Conservation (phyloP, 2,888 invertebrate genomes). For the Diaperis boleti region DNA sequence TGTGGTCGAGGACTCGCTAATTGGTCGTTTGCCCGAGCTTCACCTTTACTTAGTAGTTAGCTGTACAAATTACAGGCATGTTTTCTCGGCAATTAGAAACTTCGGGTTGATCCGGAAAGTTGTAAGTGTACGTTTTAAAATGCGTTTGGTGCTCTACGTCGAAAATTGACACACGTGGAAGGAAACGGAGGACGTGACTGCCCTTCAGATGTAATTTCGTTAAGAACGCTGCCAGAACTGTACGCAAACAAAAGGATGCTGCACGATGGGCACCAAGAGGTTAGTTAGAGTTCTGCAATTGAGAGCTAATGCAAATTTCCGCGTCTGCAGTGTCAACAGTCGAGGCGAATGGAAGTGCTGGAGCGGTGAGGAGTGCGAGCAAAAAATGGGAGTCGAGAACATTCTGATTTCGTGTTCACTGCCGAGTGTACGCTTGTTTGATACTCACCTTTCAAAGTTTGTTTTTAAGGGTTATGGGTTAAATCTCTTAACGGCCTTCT, state of each 20-base stretch:
- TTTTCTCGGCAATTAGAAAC: conserved; percentile 49
- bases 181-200: conserved; percentile 43
- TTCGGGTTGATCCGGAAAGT: conserved; percentile 41
- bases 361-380: too few species aligned
- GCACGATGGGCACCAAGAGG: conserved; percentile 12
- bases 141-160: conserved; percentile 36
- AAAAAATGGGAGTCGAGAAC: conserved; percentile 31
- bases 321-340: conserved; percentile 29
- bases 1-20: neutral
- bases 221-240: conserved; percentile 29
- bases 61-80: conserved; percentile 48
- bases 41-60: conserved; percentile 31
- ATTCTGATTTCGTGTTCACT: conserved; percentile 23
- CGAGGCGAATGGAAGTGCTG: neutral
- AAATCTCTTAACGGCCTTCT: too few species aligned
- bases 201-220: conserved; percentile 39
- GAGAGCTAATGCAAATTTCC: conserved; percentile 10
- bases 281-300: conserved; percentile 27
- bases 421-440: conserved; percentile 35
- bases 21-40: neutral
- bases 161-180: conserved; percentile 43
- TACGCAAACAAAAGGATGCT: conserved; percentile 30
- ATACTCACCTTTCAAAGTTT: conserved; percentile 40
- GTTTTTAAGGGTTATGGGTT: too few species aligned
- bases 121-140: conserved; percentile 35